phyloP scores from a whole-genome alignment of 2,113 vertebrate species.

The Barnardius zonarius region DNA sequence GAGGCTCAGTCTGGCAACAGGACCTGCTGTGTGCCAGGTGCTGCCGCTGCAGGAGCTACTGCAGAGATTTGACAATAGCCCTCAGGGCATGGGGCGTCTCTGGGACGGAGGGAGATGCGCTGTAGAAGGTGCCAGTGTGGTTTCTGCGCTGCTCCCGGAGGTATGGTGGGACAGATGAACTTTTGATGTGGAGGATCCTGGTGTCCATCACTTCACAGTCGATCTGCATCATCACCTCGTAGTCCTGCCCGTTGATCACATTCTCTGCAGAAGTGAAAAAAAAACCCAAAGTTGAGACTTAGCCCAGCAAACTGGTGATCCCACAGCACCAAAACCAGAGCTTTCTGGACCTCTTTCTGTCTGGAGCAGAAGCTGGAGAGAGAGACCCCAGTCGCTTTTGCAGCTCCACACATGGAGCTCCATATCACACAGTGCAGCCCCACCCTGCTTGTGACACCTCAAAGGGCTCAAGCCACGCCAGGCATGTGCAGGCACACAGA shows the following conservation, averaged over 20 bases:
- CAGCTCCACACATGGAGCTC: background rate
- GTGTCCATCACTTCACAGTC: slow-evolving; percentile 97
- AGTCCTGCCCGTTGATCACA: slow-evolving; percentile 87
- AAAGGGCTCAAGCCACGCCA: background rate
- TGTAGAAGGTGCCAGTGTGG: slow-evolving; percentile 79
- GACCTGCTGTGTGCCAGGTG: background rate
- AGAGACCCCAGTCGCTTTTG: background rate
- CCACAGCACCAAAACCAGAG: background rate
- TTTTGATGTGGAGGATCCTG: slow-evolving; percentile 91
- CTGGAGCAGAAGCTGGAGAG: background rate
- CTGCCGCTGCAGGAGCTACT: background rate
- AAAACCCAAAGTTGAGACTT: background rate
- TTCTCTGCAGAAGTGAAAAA: slow-evolving; percentile 78
- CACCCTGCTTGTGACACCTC: background rate
- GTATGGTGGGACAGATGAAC: slow-evolving; percentile 85
- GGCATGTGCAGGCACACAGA: background rate
- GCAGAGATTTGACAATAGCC: slow-evolving; percentile 82
- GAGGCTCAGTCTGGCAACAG: background rate
- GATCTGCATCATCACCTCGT: slow-evolving; percentile 98
- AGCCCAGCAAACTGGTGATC: background rate
- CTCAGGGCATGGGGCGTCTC: slow-evolving; percentile 77
- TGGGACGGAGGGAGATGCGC: slow-evolving; percentile 65
- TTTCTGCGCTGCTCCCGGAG: slow-evolving; percentile 83
- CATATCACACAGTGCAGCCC: background rate
- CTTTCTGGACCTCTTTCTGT: background rate